These are phyloP conservation scores for Galeruca laticollis DNA, from an alignment of 2,888 invertebrate species.

Conservation along the genomic window DNA sequence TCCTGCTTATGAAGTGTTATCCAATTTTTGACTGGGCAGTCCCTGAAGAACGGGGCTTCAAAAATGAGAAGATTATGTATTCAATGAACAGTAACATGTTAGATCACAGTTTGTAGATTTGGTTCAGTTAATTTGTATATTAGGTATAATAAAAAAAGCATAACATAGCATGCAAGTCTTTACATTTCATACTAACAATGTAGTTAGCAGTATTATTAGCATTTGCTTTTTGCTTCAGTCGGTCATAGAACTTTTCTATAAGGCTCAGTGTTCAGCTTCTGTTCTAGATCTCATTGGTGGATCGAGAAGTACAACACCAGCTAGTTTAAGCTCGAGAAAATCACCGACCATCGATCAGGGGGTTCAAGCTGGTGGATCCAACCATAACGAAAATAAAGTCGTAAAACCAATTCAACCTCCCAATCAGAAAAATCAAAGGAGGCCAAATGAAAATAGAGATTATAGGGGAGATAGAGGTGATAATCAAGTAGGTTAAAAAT, in stretches of 20 bases:
- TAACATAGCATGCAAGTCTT: not conserved
- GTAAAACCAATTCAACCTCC: slow-evolving; percentile 63
- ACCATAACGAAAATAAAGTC: slow-evolving; percentile 63
- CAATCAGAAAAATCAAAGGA: slow-evolving; percentile 52
- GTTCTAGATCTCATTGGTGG: slow-evolving; percentile 79
- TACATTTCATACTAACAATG: not conserved
- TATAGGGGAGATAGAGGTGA: slow-evolving; percentile 53
- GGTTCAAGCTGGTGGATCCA: slow-evolving; percentile 74
- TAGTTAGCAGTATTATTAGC: not conserved
- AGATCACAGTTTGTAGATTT: too few relatives aligned
- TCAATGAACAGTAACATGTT: too few relatives aligned
- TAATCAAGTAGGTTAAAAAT: slow-evolving; percentile 43
- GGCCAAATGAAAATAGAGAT: slow-evolving; percentile 59
- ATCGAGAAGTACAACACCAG: slow-evolving; percentile 87
- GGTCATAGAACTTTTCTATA: slow-evolving; percentile 30
- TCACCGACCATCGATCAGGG: slow-evolving; percentile 90
- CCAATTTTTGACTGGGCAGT: too few relatives aligned
- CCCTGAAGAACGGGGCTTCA: too few relatives aligned
- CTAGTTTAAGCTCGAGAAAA: slow-evolving; percentile 78
- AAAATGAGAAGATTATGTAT: too few relatives aligned
- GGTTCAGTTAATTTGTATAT: too few relatives aligned
- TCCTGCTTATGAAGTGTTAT: too few relatives aligned
- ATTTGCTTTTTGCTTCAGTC: slow-evolving; percentile 11
- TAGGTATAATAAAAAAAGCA: too few relatives aligned
- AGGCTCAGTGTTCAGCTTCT: slow-evolving; percentile 60